Conservation (phyloP, 2,797 vertebrate species). For the Pyrocephalus nanus region DNA sequence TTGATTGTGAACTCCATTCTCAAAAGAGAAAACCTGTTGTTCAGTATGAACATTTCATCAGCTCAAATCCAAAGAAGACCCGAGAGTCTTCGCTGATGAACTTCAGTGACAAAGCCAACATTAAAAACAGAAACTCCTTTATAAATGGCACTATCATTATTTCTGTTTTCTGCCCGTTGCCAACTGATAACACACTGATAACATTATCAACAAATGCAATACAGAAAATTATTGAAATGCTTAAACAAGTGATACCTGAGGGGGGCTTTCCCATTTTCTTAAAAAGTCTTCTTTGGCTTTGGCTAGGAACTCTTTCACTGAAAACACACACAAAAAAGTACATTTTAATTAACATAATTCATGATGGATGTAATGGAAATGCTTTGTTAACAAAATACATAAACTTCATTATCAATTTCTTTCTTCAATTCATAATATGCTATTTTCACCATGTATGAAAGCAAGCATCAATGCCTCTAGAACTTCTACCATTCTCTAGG, state of each 20-base stretch:
- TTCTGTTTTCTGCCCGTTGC: not conserved
- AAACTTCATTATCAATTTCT: not conserved
- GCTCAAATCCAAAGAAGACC: not conserved
- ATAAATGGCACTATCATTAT: not conserved
- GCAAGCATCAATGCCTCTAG: conserved; percentile 38
- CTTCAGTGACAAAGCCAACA: not conserved
- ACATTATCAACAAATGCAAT: not conserved
- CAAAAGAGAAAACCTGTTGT: not conserved
- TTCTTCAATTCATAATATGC: not conserved
- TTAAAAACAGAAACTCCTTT: not conserved
- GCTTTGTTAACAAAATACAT: not conserved
- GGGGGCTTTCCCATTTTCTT: conserved; percentile 97
- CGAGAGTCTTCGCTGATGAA: not conserved
- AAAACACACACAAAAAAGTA: conserved; percentile 57
- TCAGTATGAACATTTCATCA: not conserved
- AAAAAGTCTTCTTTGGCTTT: conserved; percentile 99
- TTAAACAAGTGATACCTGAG: conserved; percentile 83
- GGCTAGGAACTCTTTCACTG: conserved; percentile 99
- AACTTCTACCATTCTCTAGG: conserved; percentile 14
- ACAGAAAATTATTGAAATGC: not conserved
- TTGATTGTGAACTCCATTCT: not conserved
- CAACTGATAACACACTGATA: not conserved
- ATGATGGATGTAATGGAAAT: not conserved
- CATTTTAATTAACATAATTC: not conserved
- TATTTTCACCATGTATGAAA: conserved; percentile 36